Evolutionary conservation across 1,140 invertebrate species (phyloP).

Genomic region (Camponotus floridanus): DNA sequence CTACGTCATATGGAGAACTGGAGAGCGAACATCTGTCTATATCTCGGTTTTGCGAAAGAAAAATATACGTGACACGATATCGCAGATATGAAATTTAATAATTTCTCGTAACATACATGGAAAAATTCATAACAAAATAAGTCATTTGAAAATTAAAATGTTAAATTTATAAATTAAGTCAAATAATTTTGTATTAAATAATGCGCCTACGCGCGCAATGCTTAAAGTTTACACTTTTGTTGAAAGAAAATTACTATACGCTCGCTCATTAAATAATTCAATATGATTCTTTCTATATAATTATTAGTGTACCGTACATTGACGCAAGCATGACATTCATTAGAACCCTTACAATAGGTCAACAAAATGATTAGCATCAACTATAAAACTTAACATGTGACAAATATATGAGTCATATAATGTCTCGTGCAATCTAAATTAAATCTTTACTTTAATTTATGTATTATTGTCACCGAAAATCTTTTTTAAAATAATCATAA

Average conservation of each 20-base stretch:
- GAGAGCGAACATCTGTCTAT: not conserved
- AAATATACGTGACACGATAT: not conserved
- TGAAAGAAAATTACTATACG: conserved; percentile 5
- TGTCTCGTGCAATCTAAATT: not conserved
- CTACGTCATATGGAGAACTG: not conserved
- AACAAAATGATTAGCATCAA: conserved; percentile 69
- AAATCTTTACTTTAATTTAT: conserved; percentile 22
- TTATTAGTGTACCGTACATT: not conserved
- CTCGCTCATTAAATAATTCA: not conserved
- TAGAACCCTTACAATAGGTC: conserved; percentile 60
- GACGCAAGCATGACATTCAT: conserved; percentile 42
- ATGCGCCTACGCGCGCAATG: not conserved
- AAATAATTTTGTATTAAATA: not conserved
- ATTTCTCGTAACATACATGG: not conserved
- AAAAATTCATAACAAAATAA: not conserved
- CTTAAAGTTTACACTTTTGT: not conserved
- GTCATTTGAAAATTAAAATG: not conserved
- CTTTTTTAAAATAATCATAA: not conserved
- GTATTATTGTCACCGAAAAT: not conserved
- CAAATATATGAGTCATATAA: not conserved
- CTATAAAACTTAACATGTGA: conserved; percentile 7
- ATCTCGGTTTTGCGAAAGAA: not conserved
- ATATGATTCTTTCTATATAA: not conserved
- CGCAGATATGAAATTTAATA: not conserved
- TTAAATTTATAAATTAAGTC: not conserved